Evolutionary conservation across 2,888 invertebrate species (phyloP), one percentile per base, ranked within the genome.

Genomic region (Drosophila lutescens): DNA sequence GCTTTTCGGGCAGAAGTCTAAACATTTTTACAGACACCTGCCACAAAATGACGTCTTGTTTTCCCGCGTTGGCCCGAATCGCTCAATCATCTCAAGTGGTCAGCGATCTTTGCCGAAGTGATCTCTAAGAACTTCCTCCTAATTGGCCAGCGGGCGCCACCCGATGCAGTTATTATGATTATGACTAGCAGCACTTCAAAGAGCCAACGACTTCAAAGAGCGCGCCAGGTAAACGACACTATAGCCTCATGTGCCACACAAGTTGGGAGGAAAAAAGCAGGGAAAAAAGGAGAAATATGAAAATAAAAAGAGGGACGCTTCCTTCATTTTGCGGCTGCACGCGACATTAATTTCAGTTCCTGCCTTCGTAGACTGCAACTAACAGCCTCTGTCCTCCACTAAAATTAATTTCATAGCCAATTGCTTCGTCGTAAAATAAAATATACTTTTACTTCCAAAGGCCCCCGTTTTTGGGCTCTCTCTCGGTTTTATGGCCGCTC

Each of bases 11-110:
- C 70, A 73, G 65, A 71, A 71, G 85, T 88, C 87, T 84, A 86
- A 86, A 88, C 87, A 88, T 85, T 86, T 86, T 88, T 84, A 88
- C 87, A 86, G 80, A 85, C 86, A 88, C 86, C 88, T 86, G 88
- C 85, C 87, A 86, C 72, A 77, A 79, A 17, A 79, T 82, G 88
- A 86, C 87, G 82, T 80, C 85, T 80, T 87, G 87, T 81, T 87
- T 60, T 86, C 72, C 63, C 49, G 46, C 58, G 49, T 55, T 81
- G 88, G 80, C 84, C 88, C 86, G 51, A 83, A 84, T 84, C 86
- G 80, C 74, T 84, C 88, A 87, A 78, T 84, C 88, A 87, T 80
- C 80, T 86, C 78, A 82, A 85, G 86, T 83, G 87, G 85, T 85
- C 84, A 83, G 79, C 70, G 55, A 54, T 47, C 36, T 61, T 38